Conservation (phyloP, 2,797 vertebrate genomes). For the Jordanella pulchra region DNA sequence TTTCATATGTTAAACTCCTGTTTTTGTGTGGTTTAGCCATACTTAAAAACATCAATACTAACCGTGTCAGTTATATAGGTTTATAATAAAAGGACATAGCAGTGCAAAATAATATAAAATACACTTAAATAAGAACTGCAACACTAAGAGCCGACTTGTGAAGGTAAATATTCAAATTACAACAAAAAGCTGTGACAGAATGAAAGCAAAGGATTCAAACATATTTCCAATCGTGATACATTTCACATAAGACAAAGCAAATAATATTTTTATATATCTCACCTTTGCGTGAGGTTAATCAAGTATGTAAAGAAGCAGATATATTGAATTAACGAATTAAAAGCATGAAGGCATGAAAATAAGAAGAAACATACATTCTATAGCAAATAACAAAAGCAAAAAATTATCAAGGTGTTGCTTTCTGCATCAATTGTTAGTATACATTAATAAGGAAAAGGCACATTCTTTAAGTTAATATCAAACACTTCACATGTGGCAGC, state of each 20-base stretch:
- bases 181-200: constrained; percentile 9
- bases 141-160: constrained; percentile 40
- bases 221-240: constrained; percentile 31
- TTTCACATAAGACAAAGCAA: constrained; percentile 33
- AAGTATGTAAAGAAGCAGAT: constrained; percentile 25
- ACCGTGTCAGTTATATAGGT: constrained; percentile 37
- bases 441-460: constrained; percentile 43
- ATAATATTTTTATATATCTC: constrained; percentile 1
- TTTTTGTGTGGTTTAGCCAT: constrained; percentile 45
- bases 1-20: constrained; percentile 58
- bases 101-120: constrained; percentile 50
- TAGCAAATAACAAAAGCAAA: constrained; percentile 24
- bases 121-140: constrained; percentile 76
- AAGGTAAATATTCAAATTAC: constrained; percentile 44
- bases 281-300: constrained; percentile 19
- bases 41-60: constrained; percentile 45
- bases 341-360: neutral
- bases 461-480: constrained; percentile 35
- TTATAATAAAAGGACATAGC: constrained; percentile 43
- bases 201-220: constrained; percentile 34
- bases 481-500: constrained; percentile 42
- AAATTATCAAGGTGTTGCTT: constrained; percentile 15
- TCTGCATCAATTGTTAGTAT: constrained; percentile 21
- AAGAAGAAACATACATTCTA: constrained; percentile 4
- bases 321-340: too few species aligned